Percentiles rank a stretch among this genome's conserved stretches.
Conservation (phyloP, 1,140 invertebrate genomes). For the Ceratosolen fusciceps region DNA sequence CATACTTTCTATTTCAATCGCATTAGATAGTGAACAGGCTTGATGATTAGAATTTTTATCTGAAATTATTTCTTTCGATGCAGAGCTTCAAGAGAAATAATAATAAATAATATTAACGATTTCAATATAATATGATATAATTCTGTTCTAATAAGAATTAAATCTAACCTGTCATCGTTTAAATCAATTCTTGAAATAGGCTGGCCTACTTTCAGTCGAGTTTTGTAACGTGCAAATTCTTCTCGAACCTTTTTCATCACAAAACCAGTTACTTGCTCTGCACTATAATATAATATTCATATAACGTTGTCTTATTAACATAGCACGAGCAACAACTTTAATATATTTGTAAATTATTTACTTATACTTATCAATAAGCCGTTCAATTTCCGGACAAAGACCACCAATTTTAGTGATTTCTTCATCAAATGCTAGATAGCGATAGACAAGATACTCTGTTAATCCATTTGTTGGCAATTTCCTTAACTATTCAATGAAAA, state of each 20-base stretch:
- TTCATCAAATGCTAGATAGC: slow-evolving; percentile 76
- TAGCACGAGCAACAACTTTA: background rate
- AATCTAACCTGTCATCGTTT: slow-evolving; percentile 32
- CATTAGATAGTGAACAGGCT: slow-evolving; percentile 31
- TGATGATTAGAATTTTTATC: slow-evolving; percentile 10
- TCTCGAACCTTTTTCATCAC: slow-evolving; percentile 49
- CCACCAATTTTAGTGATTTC: slow-evolving; percentile 76
- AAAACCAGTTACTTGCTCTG: slow-evolving; percentile 49
- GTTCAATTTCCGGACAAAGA: slow-evolving; percentile 75
- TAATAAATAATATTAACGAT: background rate
- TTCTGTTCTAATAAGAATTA: background rate
- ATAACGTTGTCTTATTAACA: slow-evolving; percentile 7
- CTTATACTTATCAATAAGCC: slow-evolving; percentile 76
- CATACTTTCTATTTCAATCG: slow-evolving; percentile 49
- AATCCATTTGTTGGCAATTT: slow-evolving; percentile 69
- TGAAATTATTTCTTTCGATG: slow-evolving; percentile 23
- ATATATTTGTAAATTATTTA: slow-evolving; percentile 51
- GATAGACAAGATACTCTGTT: slow-evolving; percentile 73
- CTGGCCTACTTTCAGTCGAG: slow-evolving; percentile 29
- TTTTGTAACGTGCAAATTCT: slow-evolving; percentile 44
- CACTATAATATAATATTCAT: slow-evolving; percentile 37
- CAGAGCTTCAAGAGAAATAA: slow-evolving; percentile 12
- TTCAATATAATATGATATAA: background rate
- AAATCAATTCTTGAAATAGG: slow-evolving; percentile 19
- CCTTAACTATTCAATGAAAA: slow-evolving; percentile 60